A percentile compares a stretch with the other conserved stretches of the same genome.
Conservation (phyloP, 2,113 vertebrate species). For the Abramis brama region DNA sequence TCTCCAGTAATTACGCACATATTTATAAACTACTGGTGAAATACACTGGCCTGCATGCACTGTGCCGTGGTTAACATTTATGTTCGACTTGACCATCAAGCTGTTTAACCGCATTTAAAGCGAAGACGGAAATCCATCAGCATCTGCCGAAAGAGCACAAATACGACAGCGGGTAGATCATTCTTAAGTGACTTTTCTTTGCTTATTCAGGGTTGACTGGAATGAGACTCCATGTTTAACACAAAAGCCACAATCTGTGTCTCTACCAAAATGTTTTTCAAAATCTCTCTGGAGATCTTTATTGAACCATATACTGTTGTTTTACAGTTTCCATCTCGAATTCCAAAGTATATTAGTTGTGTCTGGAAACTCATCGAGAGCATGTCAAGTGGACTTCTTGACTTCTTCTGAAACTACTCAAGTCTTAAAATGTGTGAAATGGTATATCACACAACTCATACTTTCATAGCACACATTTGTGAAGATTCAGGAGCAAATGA, state of each 20-base stretch:
- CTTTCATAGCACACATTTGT: not conserved
- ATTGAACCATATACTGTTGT: not conserved
- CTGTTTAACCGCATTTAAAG: constrained; percentile 7
- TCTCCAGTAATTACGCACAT: constrained; percentile 32
- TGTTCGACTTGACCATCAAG: constrained; percentile 18
- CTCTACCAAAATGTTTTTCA: constrained; percentile 7
- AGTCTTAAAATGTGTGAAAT: not conserved
- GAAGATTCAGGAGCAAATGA: not conserved
- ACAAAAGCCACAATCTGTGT: constrained; percentile 27
- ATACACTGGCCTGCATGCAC: constrained; percentile 39
- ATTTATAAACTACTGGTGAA: constrained; percentile 37
- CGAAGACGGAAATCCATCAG: not conserved
- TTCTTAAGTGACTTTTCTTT: constrained; percentile 14
- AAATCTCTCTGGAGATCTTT: not conserved
- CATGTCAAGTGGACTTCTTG: not conserved
- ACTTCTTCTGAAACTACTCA: not conserved
- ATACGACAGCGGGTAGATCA: not conserved
- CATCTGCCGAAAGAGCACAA: constrained; percentile 22
- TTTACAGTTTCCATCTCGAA: not conserved
- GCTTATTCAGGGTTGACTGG: constrained; percentile 24
- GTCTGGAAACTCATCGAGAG: not conserved
- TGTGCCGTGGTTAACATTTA: constrained; percentile 8
- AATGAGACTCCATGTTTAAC: not conserved
- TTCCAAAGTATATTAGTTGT: constrained; percentile 19
- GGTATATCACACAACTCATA: not conserved